Conservation (phyloP, 2,113 vertebrate species). For the Callithrix jacchus region DNA sequence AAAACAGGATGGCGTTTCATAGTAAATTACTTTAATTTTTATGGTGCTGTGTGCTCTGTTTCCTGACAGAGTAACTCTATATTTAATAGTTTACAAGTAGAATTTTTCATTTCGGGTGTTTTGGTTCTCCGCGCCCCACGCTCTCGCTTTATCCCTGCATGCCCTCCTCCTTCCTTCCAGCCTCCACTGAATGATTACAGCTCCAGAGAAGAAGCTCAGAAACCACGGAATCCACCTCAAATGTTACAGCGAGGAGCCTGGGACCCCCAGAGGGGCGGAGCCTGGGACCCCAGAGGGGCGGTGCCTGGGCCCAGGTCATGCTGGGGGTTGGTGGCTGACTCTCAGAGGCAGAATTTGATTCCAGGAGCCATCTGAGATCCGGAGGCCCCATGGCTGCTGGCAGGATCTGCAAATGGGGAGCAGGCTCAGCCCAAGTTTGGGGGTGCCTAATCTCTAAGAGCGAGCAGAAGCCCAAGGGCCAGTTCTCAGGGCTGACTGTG, state of each 20-base stretch:
- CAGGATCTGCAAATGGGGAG: too few relatives aligned
- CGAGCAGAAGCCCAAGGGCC: background rate
- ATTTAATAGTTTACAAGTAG: background rate
- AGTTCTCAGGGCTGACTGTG: background rate
- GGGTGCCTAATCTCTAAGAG: background rate
- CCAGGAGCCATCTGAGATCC: background rate
- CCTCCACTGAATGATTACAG: accelerated
- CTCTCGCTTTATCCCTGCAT: background rate
- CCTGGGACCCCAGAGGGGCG: accelerated
- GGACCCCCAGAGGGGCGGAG: accelerated
- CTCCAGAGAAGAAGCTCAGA: background rate
- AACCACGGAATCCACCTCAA: accelerated
- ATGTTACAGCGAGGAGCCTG: accelerated
- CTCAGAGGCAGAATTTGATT: background rate
- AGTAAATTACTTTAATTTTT: constrained; percentile 53
- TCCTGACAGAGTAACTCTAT: constrained; percentile 16
- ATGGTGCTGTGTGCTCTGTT: background rate
- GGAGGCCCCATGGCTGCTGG: accelerated
- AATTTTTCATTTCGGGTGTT: background rate
- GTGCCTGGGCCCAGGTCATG: background rate
- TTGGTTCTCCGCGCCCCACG: background rate
- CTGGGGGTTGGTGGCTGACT: background rate
- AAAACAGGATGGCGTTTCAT: background rate
- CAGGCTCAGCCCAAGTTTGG: background rate
- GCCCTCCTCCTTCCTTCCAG: background rate